Evolutionary conservation across 2,888 invertebrate species (phyloP).

Genomic region (Adela reaumurella): DNA sequence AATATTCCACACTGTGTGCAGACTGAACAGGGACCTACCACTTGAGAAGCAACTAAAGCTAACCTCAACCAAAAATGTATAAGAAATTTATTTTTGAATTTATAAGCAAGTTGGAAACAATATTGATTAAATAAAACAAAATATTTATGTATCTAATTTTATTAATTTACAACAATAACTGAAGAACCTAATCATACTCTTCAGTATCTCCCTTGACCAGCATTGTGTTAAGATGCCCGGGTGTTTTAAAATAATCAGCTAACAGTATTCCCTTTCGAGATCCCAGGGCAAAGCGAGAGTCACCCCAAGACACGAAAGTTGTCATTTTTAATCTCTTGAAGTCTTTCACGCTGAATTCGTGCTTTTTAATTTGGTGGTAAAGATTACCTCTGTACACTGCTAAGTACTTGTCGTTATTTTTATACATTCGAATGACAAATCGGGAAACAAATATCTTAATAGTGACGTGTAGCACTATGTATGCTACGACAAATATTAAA

Average conservation of each 20-base stretch:
- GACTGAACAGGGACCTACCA: too few relatives aligned
- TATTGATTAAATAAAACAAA: background rate
- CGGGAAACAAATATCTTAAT: conserved; percentile 34
- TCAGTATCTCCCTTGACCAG: conserved; percentile 12
- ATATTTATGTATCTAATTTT: too few relatives aligned
- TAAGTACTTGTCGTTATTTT: conserved; percentile 39
- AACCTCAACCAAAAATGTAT: too few relatives aligned
- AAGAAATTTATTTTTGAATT: too few relatives aligned
- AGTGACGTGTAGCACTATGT: conserved; percentile 29
- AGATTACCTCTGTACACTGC: conserved; percentile 36
- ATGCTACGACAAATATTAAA: conserved; percentile 31
- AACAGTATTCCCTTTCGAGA: conserved; percentile 37
- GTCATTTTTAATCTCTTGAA: conserved; percentile 33
- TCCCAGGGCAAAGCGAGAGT: conserved; percentile 35
- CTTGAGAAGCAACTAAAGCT: too few relatives aligned
- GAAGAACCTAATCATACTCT: background rate
- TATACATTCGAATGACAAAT: conserved; percentile 38
- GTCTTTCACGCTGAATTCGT: conserved; percentile 33
- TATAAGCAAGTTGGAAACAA: background rate
- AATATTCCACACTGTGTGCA: too few relatives aligned
- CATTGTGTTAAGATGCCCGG: conserved; percentile 36
- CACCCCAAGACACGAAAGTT: conserved; percentile 34
- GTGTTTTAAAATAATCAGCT: conserved; percentile 40
- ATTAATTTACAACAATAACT: too few relatives aligned
- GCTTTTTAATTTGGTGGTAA: conserved; percentile 27